Evolutionary conservation across 2,888 invertebrate species (phyloP).

Genomic region (Tyria jacobaeae): DNA sequence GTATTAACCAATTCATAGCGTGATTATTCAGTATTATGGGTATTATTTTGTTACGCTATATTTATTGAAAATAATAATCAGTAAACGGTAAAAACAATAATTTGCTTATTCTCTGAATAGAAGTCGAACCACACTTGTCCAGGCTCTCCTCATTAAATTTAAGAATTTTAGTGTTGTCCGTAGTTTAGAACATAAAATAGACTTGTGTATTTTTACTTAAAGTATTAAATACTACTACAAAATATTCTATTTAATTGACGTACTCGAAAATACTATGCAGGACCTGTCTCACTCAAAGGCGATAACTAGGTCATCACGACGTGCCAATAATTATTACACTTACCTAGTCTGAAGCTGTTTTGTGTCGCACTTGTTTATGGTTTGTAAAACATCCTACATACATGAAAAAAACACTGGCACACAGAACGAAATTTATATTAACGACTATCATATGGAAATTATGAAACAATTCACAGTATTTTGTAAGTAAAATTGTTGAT

Average conservation of each 20-base stretch:
- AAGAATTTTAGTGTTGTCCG: neutral
- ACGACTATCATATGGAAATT: slow-evolving; percentile 31
- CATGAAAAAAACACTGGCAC: slow-evolving; percentile 37
- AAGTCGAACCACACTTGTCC: no score
- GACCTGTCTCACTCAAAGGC: slow-evolving; percentile 33
- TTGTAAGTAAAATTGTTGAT: slow-evolving; percentile 45
- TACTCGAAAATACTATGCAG: slow-evolving; percentile 24
- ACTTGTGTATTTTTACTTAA: neutral
- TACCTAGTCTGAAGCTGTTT: slow-evolving; percentile 71
- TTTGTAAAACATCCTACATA: slow-evolving; percentile 34
- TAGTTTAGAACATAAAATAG: neutral
- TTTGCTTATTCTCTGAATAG: no score
- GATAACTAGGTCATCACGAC: slow-evolving; percentile 81
- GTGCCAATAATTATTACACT: slow-evolving; percentile 82
- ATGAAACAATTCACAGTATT: slow-evolving; percentile 40
- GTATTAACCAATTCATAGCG: no score
- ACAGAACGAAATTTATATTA: slow-evolving; percentile 18
- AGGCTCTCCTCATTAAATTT: neutral
- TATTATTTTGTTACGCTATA: no score
- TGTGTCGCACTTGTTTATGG: slow-evolving; percentile 69
- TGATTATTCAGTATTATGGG: no score
- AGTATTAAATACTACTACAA: neutral
- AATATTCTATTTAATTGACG: neutral
- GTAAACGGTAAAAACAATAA: no score
- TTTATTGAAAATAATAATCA: no score